These are phyloP conservation scores for Cebidichthys violaceus DNA, from an alignment of 2,113 vertebrate genomes.

Conservation along the genomic window DNA sequence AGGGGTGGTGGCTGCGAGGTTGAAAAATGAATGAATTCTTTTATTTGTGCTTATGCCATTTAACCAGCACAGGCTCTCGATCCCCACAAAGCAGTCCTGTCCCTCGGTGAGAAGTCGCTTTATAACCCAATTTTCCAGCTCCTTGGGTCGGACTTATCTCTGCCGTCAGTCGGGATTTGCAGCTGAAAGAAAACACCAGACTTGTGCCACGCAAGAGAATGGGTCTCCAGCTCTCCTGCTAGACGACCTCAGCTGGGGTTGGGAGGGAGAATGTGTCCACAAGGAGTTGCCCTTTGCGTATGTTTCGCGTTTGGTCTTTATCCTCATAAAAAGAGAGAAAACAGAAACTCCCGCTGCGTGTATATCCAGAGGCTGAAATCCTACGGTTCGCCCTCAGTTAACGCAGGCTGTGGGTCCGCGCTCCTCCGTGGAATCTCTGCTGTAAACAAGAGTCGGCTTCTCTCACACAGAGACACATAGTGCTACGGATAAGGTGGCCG, in stretches of 20 bases:
- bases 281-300: constrained; percentile 43
- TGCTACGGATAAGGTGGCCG: constrained; percentile 65
- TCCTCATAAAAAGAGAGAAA: constrained; percentile 4
- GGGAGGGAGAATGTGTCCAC: constrained; percentile 56
- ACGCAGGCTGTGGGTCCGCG: constrained; percentile 66
- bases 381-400: constrained; percentile 58
- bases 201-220: constrained; percentile 81
- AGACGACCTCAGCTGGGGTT: constrained; percentile 69
- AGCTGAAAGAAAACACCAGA: constrained; percentile 75
- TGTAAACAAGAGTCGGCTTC: constrained; percentile 86
- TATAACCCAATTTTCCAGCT: constrained; percentile 45
- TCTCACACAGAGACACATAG: constrained; percentile 75
- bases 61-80: constrained; percentile 47
- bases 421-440: constrained; percentile 82
- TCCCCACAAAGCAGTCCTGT: constrained; percentile 57
- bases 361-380: constrained; percentile 55
- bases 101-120: constrained; percentile 66
- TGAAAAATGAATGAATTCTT: constrained; percentile 82
- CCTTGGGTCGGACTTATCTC: constrained; percentile 55
- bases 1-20: constrained; percentile 74
- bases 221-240: constrained; percentile 64
- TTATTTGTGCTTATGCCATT: constrained; percentile 50
- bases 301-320: constrained; percentile 7
- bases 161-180: constrained; percentile 69
- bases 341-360: constrained; percentile 20